phyloP scores from a whole-genome alignment of 2,888 invertebrate genomes.

The Biston stratarius region DNA sequence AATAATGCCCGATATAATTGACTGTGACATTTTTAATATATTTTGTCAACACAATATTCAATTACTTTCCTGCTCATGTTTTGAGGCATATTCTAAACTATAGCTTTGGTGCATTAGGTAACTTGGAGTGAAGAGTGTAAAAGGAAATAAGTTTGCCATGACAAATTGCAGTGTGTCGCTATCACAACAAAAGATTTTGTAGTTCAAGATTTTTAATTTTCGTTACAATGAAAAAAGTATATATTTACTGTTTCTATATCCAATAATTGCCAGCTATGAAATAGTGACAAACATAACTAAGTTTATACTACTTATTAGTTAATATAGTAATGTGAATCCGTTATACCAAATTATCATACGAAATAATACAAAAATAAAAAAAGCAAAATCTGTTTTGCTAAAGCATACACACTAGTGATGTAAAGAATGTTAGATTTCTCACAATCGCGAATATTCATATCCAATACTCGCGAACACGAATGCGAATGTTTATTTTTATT shows the following conservation, averaged over 20 bases:
- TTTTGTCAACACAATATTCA: background rate
- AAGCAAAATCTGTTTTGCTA: slow-evolving; percentile 14
- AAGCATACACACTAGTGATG: too few relatives aligned
- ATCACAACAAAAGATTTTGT: slow-evolving; percentile 28
- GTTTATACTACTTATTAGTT: slow-evolving; percentile 8
- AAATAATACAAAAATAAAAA: slow-evolving; percentile 27
- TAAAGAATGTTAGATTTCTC: too few relatives aligned
- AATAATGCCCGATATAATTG: too few relatives aligned
- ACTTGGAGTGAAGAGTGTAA: slow-evolving; percentile 62
- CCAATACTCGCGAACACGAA: too few relatives aligned
- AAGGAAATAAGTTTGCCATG: slow-evolving; percentile 14
- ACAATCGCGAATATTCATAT: too few relatives aligned
- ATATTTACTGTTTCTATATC: background rate
- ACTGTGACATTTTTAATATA: too few relatives aligned
- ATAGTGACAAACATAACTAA: background rate
- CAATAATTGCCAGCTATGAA: background rate
- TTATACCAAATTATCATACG: slow-evolving; percentile 7
- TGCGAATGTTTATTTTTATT: too few relatives aligned
- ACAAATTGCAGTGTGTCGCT: slow-evolving; percentile 23
- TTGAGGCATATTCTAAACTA: slow-evolving; percentile 52
- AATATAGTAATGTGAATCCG: slow-evolving; percentile 13
- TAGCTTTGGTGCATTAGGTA: slow-evolving; percentile 82
- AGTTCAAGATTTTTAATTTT: background rate
- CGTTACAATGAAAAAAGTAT: background rate
- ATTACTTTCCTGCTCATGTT: background rate